Percentiles rank a stretch among this genome's conserved stretches.
Conservation (phyloP, 2,113 vertebrate genomes). For the Accipiter cooperii region DNA sequence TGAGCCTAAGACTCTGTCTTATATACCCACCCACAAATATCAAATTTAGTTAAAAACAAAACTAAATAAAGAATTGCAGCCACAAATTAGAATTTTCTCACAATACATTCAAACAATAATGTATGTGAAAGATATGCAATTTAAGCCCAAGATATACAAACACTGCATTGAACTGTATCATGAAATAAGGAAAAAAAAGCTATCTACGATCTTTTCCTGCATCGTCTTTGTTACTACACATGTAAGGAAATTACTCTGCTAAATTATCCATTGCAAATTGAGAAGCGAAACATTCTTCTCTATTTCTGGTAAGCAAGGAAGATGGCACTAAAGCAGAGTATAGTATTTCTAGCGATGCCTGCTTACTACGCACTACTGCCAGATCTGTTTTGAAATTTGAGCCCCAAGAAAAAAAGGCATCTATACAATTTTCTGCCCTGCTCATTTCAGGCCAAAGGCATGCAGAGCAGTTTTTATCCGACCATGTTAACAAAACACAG, state of each 20-base stretch:
- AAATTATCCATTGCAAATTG: conserved; percentile 32
- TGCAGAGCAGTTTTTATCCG: not conserved
- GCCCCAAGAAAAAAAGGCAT: not conserved
- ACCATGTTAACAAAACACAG: not conserved
- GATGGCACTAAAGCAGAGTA: not conserved
- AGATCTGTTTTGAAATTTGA: conserved; percentile 22
- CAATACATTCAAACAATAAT: not conserved
- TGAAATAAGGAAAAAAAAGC: not conserved
- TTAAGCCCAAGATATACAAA: not conserved
- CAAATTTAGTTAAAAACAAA: not conserved
- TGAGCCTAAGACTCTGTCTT: not conserved
- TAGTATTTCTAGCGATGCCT: not conserved
- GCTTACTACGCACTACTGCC: not conserved
- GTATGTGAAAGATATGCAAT: not conserved
- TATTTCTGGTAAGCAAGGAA: not conserved
- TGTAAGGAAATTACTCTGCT: conserved; percentile 8
- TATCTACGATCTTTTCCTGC: not conserved
- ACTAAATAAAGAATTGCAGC: not conserved
- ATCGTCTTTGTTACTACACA: not conserved
- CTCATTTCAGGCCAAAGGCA: not conserved
- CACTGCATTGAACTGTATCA: not conserved
- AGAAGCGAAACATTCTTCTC: not conserved
- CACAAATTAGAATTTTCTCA: not conserved
- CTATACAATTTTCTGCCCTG: not conserved
- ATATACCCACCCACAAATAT: not conserved